phyloP scores from a whole-genome alignment of 2,113 vertebrate genomes.

The Cryptomyrus ogoouensis region DNA sequence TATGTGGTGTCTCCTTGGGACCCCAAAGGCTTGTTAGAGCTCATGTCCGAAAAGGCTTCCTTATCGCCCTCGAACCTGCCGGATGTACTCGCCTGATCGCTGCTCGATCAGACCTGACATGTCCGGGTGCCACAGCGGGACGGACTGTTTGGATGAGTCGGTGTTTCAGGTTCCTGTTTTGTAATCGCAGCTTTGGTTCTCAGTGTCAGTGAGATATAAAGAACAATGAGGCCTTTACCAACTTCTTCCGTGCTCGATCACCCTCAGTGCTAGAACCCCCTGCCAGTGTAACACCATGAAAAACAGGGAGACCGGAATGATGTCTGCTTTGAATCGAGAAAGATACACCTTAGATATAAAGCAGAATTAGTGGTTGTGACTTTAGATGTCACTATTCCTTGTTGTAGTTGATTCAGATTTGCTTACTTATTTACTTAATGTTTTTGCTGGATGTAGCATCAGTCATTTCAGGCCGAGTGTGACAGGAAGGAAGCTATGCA shows the following conservation, averaged over 20 bases:
- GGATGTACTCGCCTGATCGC: constrained; percentile 33
- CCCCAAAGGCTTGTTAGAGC: neutral
- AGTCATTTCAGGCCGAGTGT: neutral
- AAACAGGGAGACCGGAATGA: neutral
- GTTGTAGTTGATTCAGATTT: neutral
- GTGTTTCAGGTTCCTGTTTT: neutral
- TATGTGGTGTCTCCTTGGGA: constrained; percentile 55
- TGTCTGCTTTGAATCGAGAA: neutral
- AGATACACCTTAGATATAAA: neutral
- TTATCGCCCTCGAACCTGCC: constrained; percentile 34
- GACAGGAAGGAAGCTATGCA: neutral
- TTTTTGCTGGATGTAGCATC: neutral
- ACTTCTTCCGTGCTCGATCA: neutral
- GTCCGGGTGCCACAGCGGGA: neutral
- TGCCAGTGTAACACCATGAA: neutral
- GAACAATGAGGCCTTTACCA: neutral
- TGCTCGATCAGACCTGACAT: constrained; percentile 32
- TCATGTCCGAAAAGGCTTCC: neutral
- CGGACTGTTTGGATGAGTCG: neutral
- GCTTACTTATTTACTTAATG: neutral
- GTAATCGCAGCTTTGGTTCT: neutral
- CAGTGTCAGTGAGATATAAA: neutral
- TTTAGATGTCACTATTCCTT: neutral
- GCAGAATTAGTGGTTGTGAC: neutral
- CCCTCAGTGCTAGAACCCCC: neutral